Percentiles rank a stretch among this genome's conserved stretches.
Evolutionary conservation across 2,113 vertebrate species (phyloP).

Genomic region (Eira barbara): DNA sequence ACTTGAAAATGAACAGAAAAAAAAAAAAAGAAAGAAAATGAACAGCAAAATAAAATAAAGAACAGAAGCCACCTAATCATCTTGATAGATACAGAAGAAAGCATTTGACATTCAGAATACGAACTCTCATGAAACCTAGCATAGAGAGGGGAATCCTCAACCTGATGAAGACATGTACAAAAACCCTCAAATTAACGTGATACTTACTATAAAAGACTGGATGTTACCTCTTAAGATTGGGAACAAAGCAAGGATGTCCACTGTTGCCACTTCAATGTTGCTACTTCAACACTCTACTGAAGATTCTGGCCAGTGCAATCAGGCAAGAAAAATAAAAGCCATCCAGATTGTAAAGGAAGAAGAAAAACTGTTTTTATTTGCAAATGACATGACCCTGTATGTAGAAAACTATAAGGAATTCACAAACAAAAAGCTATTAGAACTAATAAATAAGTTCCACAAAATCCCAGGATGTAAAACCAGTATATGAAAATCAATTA

Average conservation of each 20-base stretch:
- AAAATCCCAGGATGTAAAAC: background rate
- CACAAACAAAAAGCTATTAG: background rate
- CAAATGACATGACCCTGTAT: background rate
- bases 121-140: constrained; percentile 28
- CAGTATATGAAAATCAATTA: background rate
- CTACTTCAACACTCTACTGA: background rate
- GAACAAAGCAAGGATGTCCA: background rate
- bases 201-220: background rate
- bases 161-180: background rate
- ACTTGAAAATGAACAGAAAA: constrained; percentile 32
- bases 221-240: background rate
- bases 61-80: constrained; percentile 1
- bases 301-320: constrained; percentile 3
- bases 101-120: background rate
- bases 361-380: constrained; percentile 24
- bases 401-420: constrained; percentile 25
- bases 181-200: background rate
- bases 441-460: background rate
- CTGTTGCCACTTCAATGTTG: background rate
- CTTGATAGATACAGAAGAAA: background rate
- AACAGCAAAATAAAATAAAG: constrained; percentile 6
- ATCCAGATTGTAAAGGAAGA: background rate
- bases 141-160: background rate
- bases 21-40: constrained; percentile 8
- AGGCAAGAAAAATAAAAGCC: constrained; percentile 20